phyloP scores from a whole-genome alignment of 2,888 invertebrate genomes.

The Drosophila atripex region DNA sequence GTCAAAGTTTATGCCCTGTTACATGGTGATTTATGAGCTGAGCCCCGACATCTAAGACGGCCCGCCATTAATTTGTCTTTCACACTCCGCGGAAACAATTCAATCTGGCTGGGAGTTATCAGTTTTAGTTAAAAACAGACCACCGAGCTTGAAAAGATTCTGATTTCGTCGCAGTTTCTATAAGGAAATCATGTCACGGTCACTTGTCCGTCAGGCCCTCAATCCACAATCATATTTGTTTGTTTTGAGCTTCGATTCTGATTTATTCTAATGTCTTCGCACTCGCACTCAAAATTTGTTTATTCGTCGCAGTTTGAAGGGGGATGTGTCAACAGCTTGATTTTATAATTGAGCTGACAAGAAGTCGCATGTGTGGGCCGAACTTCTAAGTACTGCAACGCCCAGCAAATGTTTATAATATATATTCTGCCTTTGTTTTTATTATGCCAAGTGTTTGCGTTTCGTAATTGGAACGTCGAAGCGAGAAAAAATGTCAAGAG shows the following conservation, averaged over 20 bases:
- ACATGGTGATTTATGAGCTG: conserved; percentile 54
- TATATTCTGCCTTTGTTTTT: conserved; percentile 56
- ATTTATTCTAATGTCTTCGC: conserved; percentile 60
- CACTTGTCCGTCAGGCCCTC: conserved; percentile 26
- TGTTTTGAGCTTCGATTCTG: conserved; percentile 21
- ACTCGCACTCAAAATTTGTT: conserved; percentile 54
- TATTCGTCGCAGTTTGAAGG: conserved; percentile 45
- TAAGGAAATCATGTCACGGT: conserved; percentile 37
- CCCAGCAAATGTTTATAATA: conserved; percentile 37
- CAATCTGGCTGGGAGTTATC: conserved; percentile 30
- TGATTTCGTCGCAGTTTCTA: conserved; percentile 16
- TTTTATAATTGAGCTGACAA: conserved; percentile 35
- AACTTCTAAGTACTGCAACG: conserved; percentile 36
- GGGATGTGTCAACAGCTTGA: conserved; percentile 45
- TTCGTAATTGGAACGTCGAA: conserved; percentile 77
- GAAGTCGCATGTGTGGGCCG: conserved; percentile 45
- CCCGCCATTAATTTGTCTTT: conserved; percentile 35
- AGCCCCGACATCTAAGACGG: conserved; percentile 22
- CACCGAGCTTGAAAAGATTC: conserved; percentile 15
- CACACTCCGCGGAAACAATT: conserved; percentile 28
- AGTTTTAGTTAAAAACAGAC: conserved; percentile 18
- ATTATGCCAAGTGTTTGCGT: conserved; percentile 71
- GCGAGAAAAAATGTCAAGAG: conserved; percentile 68
- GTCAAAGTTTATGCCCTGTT: conserved; percentile 38
- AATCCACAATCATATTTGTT: conserved; percentile 32